phyloP scores from a whole-genome alignment of 2,113 vertebrate genomes.

The Paratilapia polleni region DNA sequence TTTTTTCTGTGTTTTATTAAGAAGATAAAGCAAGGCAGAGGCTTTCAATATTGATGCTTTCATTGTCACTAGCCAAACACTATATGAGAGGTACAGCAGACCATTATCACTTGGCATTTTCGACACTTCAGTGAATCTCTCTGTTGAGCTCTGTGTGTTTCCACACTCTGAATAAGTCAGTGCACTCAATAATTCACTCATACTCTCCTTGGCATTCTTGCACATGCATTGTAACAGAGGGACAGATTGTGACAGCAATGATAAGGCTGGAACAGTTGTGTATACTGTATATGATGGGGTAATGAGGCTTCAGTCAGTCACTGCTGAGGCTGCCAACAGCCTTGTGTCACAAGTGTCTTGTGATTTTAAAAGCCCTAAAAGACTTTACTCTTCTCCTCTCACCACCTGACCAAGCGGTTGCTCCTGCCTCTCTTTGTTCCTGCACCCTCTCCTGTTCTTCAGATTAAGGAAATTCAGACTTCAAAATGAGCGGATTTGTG shows the following conservation, averaged over 20 bases:
- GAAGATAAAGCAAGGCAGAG: neutral
- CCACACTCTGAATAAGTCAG: slow-evolving; percentile 66
- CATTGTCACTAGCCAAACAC: slow-evolving; percentile 38
- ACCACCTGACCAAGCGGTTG: slow-evolving; percentile 43
- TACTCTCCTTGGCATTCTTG: slow-evolving; percentile 23
- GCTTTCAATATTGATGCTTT: slow-evolving; percentile 47
- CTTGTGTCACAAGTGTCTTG: slow-evolving; percentile 6
- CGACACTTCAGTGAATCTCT: slow-evolving; percentile 42
- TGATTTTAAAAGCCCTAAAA: slow-evolving; percentile 27
- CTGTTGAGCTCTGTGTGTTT: slow-evolving; percentile 33
- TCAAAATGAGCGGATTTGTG: slow-evolving; percentile 62
- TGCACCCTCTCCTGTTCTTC: slow-evolving; percentile 11
- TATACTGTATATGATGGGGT: neutral
- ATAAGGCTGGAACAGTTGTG: slow-evolving; percentile 10
- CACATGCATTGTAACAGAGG: slow-evolving; percentile 27
- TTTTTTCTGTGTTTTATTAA: neutral
- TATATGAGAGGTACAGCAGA: slow-evolving; percentile 14
- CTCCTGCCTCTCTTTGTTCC: slow-evolving; percentile 22
- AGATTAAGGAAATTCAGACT: slow-evolving; percentile 66
- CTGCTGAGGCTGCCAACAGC: neutral
- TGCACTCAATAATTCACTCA: slow-evolving; percentile 71
- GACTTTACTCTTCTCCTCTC: slow-evolving; percentile 29
- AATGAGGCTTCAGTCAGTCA: slow-evolving; percentile 9
- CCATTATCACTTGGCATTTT: slow-evolving; percentile 61
- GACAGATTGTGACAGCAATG: slow-evolving; percentile 32